Base-by-base conservation (phyloP, 2,888 invertebrate species). In the Petrophora chlorosata region DNA sequence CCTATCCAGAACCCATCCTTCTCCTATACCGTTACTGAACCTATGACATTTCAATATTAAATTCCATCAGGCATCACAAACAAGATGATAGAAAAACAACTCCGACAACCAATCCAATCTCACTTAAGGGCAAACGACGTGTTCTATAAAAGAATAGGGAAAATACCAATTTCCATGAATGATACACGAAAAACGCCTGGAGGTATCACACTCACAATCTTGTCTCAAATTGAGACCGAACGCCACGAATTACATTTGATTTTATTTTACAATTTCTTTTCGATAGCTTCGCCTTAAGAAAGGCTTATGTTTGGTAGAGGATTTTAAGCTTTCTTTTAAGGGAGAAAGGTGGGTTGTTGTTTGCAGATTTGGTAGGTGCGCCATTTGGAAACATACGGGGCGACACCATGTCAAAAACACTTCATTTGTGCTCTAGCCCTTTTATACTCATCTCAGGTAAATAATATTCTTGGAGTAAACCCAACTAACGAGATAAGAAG, bases 261-360 rank as follows among this genome's bases (percentile, higher is more conserved):
- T 86, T 86, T 85, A 83, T 85, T 86, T 83, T 76, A 82, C 83
- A 83, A 85, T 85, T 85, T 79, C 78, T 82, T 85, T 82, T 74
- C 77, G 70, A 82, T 84, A 67, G 51, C 53, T 29, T 53, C 35
- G 39, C 40, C 52, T 63, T 52, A 46, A 56, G 30, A 75, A 59
- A 43, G 60, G 40, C 55, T 50, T 57, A 51, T 8, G 5, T 5
- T 5, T 2, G 3, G 0, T 35, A 9, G n/a, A 5, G 16, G 16
- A 42, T 2, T 30, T 36, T 29, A 5, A 28, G 0, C 12, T 2
- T 30, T 33, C 3, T 22, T 3, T 2, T 4, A 0, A 12, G 9
- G 2, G n/a, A 7, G 3, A 22, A 56, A 59, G 47, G 45, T 57
- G 33, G n/a, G 8, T n/a, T 45, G 54, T 55, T 19, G 30, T 5